Conservation (phyloP, 2,888 invertebrate genomes). For the Drosophila lacicola region DNA sequence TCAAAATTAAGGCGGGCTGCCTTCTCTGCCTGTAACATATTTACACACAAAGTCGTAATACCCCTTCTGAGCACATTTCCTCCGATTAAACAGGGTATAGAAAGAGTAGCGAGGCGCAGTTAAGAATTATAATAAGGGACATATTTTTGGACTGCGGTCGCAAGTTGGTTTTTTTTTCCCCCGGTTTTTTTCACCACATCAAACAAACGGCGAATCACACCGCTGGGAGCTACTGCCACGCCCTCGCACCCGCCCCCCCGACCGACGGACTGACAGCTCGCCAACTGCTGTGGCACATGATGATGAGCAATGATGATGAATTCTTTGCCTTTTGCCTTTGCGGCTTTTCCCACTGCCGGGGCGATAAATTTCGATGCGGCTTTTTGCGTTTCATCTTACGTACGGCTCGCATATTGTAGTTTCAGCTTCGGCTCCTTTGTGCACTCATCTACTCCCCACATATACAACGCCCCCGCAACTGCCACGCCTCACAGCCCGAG, state of each 20-base stretch:
- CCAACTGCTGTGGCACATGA: conserved; percentile 47
- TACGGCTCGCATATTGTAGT: conserved; percentile 41
- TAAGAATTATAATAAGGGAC: conserved; percentile 73
- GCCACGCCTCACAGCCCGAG: not conserved
- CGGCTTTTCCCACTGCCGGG: conserved; percentile 40
- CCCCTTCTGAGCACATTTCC: too few relatives aligned
- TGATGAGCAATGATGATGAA: conserved; percentile 73
- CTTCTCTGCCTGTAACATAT: too few relatives aligned
- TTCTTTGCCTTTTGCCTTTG: conserved; percentile 72
- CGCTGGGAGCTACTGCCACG: conserved; percentile 60
- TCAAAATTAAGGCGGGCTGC: too few relatives aligned
- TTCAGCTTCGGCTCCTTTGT: conserved; percentile 38
- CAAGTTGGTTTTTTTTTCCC: conserved; percentile 33
- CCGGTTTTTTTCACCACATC: conserved; percentile 52
- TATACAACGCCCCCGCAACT: not conserved
- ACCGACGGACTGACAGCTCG: conserved; percentile 49
- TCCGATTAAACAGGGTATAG: too few relatives aligned
- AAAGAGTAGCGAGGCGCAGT: not conserved
- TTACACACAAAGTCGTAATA: too few relatives aligned
- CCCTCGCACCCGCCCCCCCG: not conserved
- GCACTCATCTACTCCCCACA: not conserved
- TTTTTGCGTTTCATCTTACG: conserved; percentile 71
- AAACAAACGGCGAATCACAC: conserved; percentile 65
- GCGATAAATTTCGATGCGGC: conserved; percentile 53
- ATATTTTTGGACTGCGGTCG: conserved; percentile 56